Evolutionary conservation across 2,888 invertebrate species (phyloP).

Genomic region (Tipula vernalis): DNA sequence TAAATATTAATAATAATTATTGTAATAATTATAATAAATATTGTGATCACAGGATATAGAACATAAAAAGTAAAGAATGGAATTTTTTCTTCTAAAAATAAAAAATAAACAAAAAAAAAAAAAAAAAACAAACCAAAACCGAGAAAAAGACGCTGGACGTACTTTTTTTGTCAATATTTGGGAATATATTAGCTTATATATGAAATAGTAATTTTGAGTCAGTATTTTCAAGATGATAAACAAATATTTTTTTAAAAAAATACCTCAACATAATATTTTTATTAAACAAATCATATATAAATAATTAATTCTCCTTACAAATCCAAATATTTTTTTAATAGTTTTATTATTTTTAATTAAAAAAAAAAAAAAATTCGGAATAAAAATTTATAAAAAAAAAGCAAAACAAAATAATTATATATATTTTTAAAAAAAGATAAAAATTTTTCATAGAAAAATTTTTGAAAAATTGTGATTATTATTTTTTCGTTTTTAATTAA

Average conservation of each 20-base stretch:
- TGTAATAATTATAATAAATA: neutral
- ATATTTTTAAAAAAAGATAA: neutral
- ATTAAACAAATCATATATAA: neutral
- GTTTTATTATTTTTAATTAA: neutral
- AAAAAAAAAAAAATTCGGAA: neutral
- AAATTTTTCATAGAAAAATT: neutral
- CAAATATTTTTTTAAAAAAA: neutral
- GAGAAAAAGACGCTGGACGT: conserved; percentile 4
- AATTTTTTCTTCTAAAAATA: neutral
- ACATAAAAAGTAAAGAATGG: neutral
- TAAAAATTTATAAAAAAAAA: neutral
- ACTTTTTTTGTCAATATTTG: neutral
- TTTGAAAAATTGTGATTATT: neutral
- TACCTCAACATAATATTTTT: neutral
- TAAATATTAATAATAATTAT: neutral
- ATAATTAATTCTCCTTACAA: neutral
- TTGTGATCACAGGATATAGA: neutral
- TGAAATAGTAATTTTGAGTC: neutral
- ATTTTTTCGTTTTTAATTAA: neutral
- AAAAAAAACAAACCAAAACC: too few relatives aligned
- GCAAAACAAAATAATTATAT: neutral
- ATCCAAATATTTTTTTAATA: neutral
- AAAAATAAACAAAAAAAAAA: too few relatives aligned
- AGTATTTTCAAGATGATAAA: neutral
- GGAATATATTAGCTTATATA: neutral